These are phyloP conservation scores for Orbicella faveolata DNA, from an alignment of 64 coral and sea anemone genomes.

Conservation along the genomic window DNA sequence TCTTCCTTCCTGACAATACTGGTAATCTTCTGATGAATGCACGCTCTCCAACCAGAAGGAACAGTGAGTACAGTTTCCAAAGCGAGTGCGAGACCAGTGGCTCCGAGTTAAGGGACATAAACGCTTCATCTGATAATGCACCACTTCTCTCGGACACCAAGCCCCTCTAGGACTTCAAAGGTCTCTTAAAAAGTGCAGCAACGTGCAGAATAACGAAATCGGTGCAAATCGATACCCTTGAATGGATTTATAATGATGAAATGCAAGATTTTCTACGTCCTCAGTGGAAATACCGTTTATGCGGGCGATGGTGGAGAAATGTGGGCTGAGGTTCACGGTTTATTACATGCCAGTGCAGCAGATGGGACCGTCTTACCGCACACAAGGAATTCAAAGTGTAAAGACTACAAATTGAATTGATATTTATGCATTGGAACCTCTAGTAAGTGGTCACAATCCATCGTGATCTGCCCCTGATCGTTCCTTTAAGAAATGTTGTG, in stretches of 20 bases:
- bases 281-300: neutral
- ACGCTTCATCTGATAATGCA: conserved; percentile 3
- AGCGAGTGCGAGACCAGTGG: conserved; percentile 57
- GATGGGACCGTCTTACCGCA: too few relatives aligned
- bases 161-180: neutral
- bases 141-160: conserved; percentile 10
- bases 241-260: too few relatives aligned
- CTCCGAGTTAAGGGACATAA: conserved; percentile 21
- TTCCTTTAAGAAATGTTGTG: too few relatives aligned
- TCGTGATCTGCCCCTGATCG: too few relatives aligned
- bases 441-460: too few relatives aligned
- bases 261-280: neutral
- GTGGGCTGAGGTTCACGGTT: too few relatives aligned
- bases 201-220: neutral
- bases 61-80: conserved; percentile 47
- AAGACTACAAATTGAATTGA: too few relatives aligned
- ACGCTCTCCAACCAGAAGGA: conserved; percentile 58
- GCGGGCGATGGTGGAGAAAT: neutral
- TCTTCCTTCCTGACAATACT: conserved; percentile 82
- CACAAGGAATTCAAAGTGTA: too few relatives aligned
- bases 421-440: too few relatives aligned
- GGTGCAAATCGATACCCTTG: too few relatives aligned
- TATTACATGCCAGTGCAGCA: too few relatives aligned
- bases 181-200: neutral
- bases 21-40: conserved; percentile 29